Evolutionary conservation across 2,797 vertebrate genomes (phyloP).

Genomic region (Chaenodraco wilsoni): DNA sequence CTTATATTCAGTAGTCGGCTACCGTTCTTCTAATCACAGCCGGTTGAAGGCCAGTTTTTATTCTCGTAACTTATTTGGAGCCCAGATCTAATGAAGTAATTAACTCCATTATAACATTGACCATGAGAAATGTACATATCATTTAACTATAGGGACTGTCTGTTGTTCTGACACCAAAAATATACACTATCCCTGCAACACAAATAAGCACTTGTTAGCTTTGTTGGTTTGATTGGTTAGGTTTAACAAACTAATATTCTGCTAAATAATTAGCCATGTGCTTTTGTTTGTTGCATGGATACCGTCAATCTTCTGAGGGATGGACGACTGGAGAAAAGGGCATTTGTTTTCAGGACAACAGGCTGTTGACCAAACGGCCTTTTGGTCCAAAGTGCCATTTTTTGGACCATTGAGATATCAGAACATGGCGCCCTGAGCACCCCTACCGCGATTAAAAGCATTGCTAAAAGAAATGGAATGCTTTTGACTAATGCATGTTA

Average conservation of each 20-base stretch:
- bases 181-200: too few species aligned
- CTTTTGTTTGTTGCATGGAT: too few species aligned
- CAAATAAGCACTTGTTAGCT: too few species aligned
- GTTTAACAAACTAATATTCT: too few species aligned
- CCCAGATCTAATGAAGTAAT: too few species aligned
- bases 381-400: background rate
- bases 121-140: background rate
- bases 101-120: conserved; percentile 8
- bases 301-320: too few species aligned
- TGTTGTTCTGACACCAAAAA: too few species aligned
- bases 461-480: background rate
- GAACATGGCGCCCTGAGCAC: too few species aligned
- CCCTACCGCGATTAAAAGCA: background rate
- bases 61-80: background rate
- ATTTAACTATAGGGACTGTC: too few species aligned
- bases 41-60: conserved; percentile 7
- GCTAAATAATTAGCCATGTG: too few species aligned
- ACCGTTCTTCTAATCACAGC: conserved; percentile 8
- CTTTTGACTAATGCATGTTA: background rate
- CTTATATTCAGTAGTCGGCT: background rate
- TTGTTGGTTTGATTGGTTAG: too few species aligned
- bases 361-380: background rate
- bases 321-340: too few species aligned
- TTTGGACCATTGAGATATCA: background rate
- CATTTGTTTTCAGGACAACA: background rate